phyloP scores from a whole-genome alignment of 2,113 vertebrate genomes.

The Rallus limicola region DNA sequence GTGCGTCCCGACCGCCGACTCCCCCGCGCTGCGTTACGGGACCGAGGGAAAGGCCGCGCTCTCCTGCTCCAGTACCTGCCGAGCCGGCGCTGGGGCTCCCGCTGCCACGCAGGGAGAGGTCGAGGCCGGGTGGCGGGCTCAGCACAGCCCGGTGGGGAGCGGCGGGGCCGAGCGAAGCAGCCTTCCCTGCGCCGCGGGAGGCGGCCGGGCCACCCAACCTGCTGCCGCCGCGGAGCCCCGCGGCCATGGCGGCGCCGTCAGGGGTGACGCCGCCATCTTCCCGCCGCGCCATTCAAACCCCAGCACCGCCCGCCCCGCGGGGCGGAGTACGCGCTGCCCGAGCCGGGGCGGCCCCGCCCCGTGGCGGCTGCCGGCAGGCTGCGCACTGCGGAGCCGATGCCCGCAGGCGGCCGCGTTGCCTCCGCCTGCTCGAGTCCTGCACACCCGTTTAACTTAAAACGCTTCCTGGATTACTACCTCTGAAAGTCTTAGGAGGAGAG shows the following conservation, averaged over 20 bases:
- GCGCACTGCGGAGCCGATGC: too few relatives aligned
- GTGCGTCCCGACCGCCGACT: not conserved
- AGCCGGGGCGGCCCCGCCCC: not conserved
- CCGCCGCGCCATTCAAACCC: slow-evolving; percentile 67
- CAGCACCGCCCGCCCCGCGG: not conserved
- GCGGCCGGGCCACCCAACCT: not conserved
- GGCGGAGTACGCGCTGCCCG: not conserved
- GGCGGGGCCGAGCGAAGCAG: not conserved
- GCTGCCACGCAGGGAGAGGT: slow-evolving; percentile 48
- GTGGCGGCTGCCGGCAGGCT: not conserved
- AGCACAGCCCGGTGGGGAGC: slow-evolving; percentile 74
- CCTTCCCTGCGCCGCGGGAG: not conserved
- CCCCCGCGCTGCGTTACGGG: not conserved
- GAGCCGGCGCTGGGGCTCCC: slow-evolving; percentile 16
- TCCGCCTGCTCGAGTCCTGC: not conserved
- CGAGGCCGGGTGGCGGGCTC: slow-evolving; percentile 83
- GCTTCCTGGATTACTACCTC: not conserved
- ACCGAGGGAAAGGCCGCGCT: not conserved
- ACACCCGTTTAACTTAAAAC: accelerated
- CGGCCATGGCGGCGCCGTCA: accelerated
- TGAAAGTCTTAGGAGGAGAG: too few relatives aligned
- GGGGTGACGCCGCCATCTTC: not conserved
- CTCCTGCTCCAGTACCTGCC: slow-evolving; percentile 62
- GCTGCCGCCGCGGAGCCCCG: not conserved
- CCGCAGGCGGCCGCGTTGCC: not conserved